Evolutionary conservation across 2,797 vertebrate genomes (phyloP).

Genomic region (Poeciliopsis gracilis): DNA sequence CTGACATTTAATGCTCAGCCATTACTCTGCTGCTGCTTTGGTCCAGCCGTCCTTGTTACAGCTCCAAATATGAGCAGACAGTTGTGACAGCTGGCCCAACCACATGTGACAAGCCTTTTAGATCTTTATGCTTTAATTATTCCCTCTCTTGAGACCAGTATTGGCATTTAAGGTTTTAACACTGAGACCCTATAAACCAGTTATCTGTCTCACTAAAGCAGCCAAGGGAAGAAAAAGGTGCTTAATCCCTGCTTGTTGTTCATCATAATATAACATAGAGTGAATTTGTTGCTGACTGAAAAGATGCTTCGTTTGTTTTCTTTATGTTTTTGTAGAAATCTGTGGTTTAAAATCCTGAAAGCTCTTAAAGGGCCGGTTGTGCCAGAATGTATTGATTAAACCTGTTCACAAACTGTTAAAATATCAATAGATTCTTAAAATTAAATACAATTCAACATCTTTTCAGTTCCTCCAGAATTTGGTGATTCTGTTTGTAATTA

Average conservation of each 20-base stretch:
- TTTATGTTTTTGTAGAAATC: conserved; percentile 10
- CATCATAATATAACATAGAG: conserved; percentile 28
- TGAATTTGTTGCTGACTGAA: conserved; percentile 17
- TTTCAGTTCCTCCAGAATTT: no score
- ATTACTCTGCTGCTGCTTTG: conserved; percentile 47
- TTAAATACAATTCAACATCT: no score
- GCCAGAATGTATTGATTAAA: no score
- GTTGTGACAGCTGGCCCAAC: conserved; percentile 73
- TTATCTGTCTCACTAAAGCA: conserved; percentile 71
- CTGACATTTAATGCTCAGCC: conserved; percentile 69
- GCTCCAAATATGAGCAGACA: conserved; percentile 56
- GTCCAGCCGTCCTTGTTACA: conserved; percentile 42
- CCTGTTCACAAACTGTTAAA: no score
- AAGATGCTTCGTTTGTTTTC: background rate
- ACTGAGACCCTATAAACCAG: conserved; percentile 65
- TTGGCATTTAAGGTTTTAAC: conserved; percentile 71
- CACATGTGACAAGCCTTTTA: conserved; percentile 71
- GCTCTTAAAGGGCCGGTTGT: no score
- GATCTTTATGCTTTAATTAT: conserved; percentile 71
- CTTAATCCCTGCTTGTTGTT: conserved; percentile 26
- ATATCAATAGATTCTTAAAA: no score
- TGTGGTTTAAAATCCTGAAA: background rate
- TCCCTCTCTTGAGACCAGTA: conserved; percentile 52
- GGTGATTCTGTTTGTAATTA: no score
- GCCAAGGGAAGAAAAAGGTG: conserved; percentile 34